Evolutionary conservation across 2,113 vertebrate genomes (phyloP).

Genomic region (Excalfactoria chinensis): DNA sequence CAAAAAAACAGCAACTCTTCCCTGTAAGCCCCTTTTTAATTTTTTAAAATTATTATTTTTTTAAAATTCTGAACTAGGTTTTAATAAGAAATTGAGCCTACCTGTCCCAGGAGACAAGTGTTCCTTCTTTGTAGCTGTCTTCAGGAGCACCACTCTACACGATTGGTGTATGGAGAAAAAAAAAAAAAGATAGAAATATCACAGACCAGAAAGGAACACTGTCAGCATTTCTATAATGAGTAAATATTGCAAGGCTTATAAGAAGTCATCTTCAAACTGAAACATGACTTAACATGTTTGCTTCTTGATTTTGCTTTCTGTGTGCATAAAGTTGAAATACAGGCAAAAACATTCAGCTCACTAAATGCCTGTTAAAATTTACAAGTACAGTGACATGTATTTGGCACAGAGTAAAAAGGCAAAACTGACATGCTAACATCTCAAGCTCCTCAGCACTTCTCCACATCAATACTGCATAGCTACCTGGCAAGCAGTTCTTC

Average conservation of each 20-base stretch:
- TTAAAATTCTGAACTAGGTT: neutral
- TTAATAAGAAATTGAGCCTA: slow-evolving; percentile 59
- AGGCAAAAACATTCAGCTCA: neutral
- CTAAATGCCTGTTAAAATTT: neutral
- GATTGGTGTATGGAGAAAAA: neutral
- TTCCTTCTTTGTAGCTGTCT: slow-evolving; percentile 82
- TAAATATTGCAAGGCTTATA: neutral
- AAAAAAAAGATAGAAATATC: slow-evolving; percentile 39
- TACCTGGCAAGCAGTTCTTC: neutral
- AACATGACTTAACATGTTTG: neutral
- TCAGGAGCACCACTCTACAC: slow-evolving; percentile 86
- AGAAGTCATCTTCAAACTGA: neutral
- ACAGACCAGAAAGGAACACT: neutral
- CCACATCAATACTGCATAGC: neutral
- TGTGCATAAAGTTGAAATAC: neutral
- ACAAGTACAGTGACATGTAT: neutral
- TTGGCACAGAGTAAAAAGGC: neutral
- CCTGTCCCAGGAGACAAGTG: slow-evolving; percentile 83
- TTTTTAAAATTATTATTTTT: neutral
- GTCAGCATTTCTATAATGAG: neutral
- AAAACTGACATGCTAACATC: neutral
- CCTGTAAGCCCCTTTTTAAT: neutral
- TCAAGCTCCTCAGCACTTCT: neutral
- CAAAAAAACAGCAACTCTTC: neutral
- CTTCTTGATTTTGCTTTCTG: neutral